These are phyloP conservation scores for Progne subis DNA, from an alignment of 2,113 vertebrate genomes.

Conservation along the genomic window DNA sequence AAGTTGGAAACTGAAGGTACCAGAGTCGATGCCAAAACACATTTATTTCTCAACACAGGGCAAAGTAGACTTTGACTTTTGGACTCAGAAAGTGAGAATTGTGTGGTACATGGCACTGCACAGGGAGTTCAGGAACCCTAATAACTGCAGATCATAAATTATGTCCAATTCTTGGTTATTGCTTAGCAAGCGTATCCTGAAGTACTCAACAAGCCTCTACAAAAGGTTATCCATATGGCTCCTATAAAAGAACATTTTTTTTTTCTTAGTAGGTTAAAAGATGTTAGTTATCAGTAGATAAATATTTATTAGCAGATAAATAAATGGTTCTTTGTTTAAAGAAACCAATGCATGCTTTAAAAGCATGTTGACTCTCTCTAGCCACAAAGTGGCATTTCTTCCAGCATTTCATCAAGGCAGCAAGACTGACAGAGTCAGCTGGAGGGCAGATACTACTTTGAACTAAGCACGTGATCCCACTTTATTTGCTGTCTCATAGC, in stretches of 20 bases:
- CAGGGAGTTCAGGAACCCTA: not conserved
- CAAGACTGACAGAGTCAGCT: conserved; percentile 20
- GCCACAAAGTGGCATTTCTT: not conserved
- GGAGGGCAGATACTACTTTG: not conserved
- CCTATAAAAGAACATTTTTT: not conserved
- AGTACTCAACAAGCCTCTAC: not conserved
- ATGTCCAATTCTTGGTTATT: not conserved
- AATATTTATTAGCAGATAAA: conserved; percentile 1
- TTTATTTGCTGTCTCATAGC: not conserved
- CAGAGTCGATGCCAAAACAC: not conserved
- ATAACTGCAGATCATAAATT: not conserved
- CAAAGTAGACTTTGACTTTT: not conserved
- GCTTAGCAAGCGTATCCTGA: not conserved
- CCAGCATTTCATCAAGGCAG: not conserved
- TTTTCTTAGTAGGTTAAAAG: not conserved
- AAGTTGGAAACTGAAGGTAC: not conserved
- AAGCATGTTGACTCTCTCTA: not conserved
- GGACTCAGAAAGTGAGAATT: not conserved
- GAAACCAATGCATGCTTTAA: not conserved
- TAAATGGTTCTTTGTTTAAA: not conserved
- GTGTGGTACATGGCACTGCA: not conserved
- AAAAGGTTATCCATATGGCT: not conserved
- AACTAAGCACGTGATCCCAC: not conserved
- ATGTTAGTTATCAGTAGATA: not conserved
- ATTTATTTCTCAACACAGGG: not conserved